Evolutionary conservation across 2,113 vertebrate genomes (phyloP).

Genomic region (Callithrix jacchus): DNA sequence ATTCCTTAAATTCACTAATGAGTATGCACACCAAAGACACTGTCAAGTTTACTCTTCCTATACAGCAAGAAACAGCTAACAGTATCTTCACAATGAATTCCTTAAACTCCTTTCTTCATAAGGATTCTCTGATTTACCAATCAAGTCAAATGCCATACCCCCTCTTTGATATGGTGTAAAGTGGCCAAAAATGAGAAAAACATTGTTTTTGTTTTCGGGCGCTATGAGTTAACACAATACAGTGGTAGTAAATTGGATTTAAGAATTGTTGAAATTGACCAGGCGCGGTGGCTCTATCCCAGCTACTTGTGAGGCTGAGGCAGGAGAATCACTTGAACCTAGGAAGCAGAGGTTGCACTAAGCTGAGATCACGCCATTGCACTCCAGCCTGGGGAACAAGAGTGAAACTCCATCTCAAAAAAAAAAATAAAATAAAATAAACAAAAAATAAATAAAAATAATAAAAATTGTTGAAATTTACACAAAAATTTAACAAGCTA

Average conservation of each 20-base stretch:
- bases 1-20: background rate
- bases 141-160: background rate
- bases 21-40: background rate
- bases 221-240: background rate
- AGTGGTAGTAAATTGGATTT: background rate
- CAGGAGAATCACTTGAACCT: too few species aligned
- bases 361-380: too few species aligned
- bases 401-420: too few species aligned
- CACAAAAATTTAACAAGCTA: background rate
- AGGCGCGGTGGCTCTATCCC: too few species aligned
- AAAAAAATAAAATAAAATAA: too few species aligned
- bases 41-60: background rate
- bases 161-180: background rate
- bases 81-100: background rate
- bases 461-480: background rate
- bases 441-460: too few species aligned
- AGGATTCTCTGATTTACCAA: background rate
- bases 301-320: too few species aligned
- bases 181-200: background rate
- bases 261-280: background rate
- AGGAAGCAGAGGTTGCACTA: too few species aligned
- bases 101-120: background rate
- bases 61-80: background rate
- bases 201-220: background rate
- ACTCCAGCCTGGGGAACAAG: too few species aligned